phyloP scores from a whole-genome alignment of 2,888 invertebrate genomes.

The Epirrhoe tristata region DNA sequence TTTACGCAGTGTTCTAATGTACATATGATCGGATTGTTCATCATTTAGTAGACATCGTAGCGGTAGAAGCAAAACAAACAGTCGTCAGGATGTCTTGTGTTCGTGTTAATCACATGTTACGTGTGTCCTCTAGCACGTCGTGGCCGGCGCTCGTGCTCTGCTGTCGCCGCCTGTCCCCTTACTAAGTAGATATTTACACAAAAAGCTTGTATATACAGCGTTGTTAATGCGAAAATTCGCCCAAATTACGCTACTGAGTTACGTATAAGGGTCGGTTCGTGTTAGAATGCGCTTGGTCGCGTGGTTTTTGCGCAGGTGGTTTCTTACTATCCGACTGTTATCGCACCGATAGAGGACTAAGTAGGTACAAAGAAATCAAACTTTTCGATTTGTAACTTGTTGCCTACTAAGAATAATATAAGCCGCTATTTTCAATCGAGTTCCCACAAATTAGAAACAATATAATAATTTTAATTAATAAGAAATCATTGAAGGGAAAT shows the following conservation, averaged over 20 bases:
- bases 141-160: conserved; percentile 58
- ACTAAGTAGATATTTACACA: conserved; percentile 75
- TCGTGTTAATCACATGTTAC: conserved; percentile 83
- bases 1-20: conserved; percentile 67
- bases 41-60: conserved; percentile 83
- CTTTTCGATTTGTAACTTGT: conserved; percentile 18
- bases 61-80: conserved; percentile 85
- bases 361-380: conserved; percentile 2
- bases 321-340: conserved; percentile 18
- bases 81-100: conserved; percentile 74
- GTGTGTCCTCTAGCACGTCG: conserved; percentile 49
- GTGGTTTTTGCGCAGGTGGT: conserved; percentile 33
- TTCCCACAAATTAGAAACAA: not conserved
- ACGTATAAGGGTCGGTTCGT: conserved; percentile 66
- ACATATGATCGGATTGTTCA: conserved; percentile 69
- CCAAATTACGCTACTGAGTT: conserved; percentile 77
- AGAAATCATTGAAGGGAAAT: not conserved
- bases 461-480: not conserved
- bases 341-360: conserved; percentile 14
- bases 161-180: conserved; percentile 47
- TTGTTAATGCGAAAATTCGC: conserved; percentile 82
- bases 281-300: conserved; percentile 38
- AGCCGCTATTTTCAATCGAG: conserved; percentile 3
- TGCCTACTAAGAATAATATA: conserved; percentile 14
- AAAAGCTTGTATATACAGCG: conserved; percentile 84